Evolutionary conservation across 2,797 vertebrate species (phyloP), one percentile per base, ranked within the genome.

Genomic region (Syndactyla subalaris): DNA sequence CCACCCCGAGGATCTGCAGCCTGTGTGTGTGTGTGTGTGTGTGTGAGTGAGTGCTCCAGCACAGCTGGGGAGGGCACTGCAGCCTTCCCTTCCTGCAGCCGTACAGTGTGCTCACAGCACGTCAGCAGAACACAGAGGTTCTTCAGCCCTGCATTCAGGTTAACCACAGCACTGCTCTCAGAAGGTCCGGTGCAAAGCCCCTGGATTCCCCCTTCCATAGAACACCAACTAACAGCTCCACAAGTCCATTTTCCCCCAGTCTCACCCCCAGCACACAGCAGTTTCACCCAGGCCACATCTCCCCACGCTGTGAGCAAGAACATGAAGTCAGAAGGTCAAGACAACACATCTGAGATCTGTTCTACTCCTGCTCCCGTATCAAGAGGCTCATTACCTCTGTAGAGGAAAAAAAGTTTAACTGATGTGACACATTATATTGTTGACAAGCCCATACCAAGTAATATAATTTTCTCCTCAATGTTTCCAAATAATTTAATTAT

Each of bases 401-500:
- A 79, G 70, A 58, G 41, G 0, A 48, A 85, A 65, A 36, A 46
- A 54, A 41, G 9, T 20, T 49, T 88, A 89, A 96, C 85, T 81
- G 83, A 95, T 93, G 89, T 45, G 79, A 95, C 95, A 93, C 92
- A 95, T 93, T 81, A 80, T 34, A 55, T 18, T 51, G 93, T 26
- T 95, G 96, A 95, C 95, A 97, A 95, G 93, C 85, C 89, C 92
- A 80, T 91, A 83, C 85, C 85, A 89, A 80, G 61, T 94, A 97
- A 97, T 95, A 88, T 6, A 43, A 95, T 95, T 95, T 97, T 89
- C 90, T 93, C 79, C 80, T 95, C 7, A 4, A 75, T 92, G 93
- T 80, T 95, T 93, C 82, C 68, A 93, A 95, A 71, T 96, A 96
- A 96, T 91, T 89, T 32, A 48, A 96, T 96, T 96, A 92, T 85